These are phyloP conservation scores for Mycteria americana DNA, from an alignment of 2,797 vertebrate genomes.

Conservation along the genomic window DNA sequence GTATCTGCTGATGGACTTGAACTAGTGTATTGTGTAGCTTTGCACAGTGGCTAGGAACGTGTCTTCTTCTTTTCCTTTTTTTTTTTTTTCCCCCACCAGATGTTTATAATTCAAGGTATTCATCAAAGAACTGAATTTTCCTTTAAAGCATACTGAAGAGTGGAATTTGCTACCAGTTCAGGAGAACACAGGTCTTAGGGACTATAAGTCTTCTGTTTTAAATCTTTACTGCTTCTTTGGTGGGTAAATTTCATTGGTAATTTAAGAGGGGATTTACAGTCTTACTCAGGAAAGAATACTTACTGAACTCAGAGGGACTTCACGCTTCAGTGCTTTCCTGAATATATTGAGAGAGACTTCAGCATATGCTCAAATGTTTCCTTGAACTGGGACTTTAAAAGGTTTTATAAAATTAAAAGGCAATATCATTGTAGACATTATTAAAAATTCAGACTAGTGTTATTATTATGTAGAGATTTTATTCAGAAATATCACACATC, in stretches of 20 bases:
- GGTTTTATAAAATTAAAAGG: slow-evolving; percentile 20
- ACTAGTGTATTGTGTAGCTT: background rate
- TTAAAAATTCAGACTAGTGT: background rate
- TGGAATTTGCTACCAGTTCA: background rate
- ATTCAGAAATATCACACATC: background rate
- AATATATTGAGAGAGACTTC: background rate
- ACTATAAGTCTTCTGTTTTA: background rate
- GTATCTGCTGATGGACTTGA: background rate
- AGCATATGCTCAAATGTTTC: background rate
- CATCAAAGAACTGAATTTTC: background rate
- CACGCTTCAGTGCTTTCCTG: background rate
- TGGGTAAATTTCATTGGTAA: background rate
- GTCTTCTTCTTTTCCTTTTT: background rate
- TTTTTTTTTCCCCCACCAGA: accelerated
- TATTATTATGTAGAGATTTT: background rate
- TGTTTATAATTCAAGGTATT: background rate
- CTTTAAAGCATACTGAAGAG: background rate
- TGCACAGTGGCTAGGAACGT: background rate
- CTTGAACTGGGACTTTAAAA: background rate
- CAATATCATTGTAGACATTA: background rate
- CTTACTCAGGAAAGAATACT: background rate
- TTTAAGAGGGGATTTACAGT: background rate
- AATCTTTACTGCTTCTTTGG: background rate
- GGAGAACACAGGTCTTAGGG: background rate
- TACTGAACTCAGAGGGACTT: background rate